phyloP scores from a whole-genome alignment of 2,113 vertebrate genomes.

The Macrotus californicus region DNA sequence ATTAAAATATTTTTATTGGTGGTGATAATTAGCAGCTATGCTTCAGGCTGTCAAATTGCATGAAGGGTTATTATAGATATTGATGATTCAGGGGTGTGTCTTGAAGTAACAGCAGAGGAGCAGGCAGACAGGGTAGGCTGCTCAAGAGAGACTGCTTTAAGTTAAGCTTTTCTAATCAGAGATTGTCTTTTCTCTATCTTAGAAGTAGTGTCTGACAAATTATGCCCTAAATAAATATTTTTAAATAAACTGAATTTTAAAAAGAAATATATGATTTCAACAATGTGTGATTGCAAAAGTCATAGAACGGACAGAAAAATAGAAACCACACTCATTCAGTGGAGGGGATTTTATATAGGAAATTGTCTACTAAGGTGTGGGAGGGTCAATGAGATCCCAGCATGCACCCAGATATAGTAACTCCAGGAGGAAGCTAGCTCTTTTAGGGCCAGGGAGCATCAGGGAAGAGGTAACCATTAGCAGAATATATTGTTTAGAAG shows the following conservation, averaged over 20 bases:
- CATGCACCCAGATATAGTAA: not conserved
- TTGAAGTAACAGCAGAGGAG: not conserved
- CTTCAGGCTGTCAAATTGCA: not conserved
- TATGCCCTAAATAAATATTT: not conserved
- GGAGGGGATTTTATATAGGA: not conserved
- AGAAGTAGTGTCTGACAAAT: not conserved
- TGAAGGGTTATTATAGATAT: not conserved
- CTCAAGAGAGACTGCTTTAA: not conserved
- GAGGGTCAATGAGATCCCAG: not conserved
- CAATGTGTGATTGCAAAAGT: not conserved
- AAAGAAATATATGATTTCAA: not conserved
- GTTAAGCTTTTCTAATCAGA: not conserved
- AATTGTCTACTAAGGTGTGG: not conserved
- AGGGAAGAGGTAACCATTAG: fast-evolving
- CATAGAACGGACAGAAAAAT: not conserved
- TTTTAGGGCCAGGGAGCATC: not conserved
- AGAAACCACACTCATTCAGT: not conserved
- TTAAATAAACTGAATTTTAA: not conserved
- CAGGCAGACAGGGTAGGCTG: fast-evolving
- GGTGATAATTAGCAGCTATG: not conserved
- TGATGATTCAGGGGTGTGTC: not conserved
- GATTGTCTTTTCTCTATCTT: not conserved
- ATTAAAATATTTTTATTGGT: not conserved
- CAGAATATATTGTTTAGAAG: not conserved
- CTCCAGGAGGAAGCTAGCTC: not conserved